Conservation (phyloP, 2,113 vertebrate species). For the Gnathonemus longibarbis region DNA sequence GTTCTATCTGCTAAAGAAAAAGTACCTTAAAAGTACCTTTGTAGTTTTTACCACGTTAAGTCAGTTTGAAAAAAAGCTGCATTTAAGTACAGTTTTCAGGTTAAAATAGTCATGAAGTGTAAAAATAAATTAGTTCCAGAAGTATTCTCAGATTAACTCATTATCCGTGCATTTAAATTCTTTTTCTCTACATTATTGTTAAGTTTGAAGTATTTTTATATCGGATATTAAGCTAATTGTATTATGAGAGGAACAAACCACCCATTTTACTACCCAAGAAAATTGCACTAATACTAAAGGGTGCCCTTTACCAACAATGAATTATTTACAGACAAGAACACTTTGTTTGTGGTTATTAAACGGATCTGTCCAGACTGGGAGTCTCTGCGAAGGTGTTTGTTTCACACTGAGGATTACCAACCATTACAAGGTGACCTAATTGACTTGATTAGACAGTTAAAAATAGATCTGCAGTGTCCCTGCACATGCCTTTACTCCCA, state of each 20-base stretch:
- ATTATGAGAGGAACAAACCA: not conserved
- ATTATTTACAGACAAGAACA: not conserved
- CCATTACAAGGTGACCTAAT: slow-evolving; percentile 23
- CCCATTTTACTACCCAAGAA: not conserved
- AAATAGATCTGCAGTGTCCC: slow-evolving; percentile 13
- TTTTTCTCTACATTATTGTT: not conserved
- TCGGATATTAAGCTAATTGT: not conserved
- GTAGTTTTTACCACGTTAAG: not conserved
- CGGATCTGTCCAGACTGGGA: not conserved
- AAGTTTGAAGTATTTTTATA: not conserved
- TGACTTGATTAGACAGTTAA: slow-evolving; percentile 22
- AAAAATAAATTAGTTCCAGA: not conserved
- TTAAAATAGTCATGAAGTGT: not conserved
- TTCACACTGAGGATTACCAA: slow-evolving; percentile 6
- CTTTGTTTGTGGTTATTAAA: not conserved
- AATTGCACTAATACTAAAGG: not conserved
- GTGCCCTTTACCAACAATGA: slow-evolving; percentile 6
- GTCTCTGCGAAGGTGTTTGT: not conserved
- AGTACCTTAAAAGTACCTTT: not conserved
- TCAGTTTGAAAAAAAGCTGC: not conserved
- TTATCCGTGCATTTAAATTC: not conserved
- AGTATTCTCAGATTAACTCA: not conserved
- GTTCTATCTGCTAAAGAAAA: not conserved
- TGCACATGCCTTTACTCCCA: not conserved
- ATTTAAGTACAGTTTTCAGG: not conserved